Conservation (phyloP, 2,113 vertebrate genomes). For the Orcinus orca region DNA sequence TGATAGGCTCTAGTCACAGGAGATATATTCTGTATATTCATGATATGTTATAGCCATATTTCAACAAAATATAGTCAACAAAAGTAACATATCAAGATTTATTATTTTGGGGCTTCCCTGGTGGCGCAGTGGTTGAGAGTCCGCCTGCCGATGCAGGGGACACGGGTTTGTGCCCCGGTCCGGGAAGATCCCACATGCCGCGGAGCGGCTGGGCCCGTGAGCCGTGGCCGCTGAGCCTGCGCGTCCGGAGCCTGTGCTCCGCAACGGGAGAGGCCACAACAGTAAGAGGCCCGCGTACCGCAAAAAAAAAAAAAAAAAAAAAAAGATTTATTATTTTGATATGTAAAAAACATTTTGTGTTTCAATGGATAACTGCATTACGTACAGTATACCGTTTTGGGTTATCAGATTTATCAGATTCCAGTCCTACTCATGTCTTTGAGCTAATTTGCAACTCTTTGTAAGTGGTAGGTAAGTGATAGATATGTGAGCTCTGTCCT, state of each 20-base stretch:
- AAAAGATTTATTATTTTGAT: not conserved
- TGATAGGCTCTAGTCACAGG: not conserved
- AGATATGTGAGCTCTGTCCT: not conserved
- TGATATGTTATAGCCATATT: not conserved
- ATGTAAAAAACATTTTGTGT: not conserved
- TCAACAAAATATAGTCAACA: not conserved
- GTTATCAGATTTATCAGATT: not conserved
- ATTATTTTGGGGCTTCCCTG: not conserved
- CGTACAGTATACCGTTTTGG: not conserved
- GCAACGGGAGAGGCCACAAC: too few species aligned
- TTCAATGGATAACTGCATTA: not conserved
- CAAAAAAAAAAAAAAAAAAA: too few species aligned
- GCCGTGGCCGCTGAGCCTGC: too few species aligned
- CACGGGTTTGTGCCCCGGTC: too few species aligned
- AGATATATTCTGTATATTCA: not conserved
- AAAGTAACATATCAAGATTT: not conserved
- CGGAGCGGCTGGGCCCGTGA: too few species aligned
- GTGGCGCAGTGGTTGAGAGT: too few species aligned
- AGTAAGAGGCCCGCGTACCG: too few species aligned
- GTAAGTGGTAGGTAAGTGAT: not conserved
- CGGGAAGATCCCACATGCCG: too few species aligned
- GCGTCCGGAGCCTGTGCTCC: too few species aligned
- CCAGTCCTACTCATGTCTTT: not conserved
- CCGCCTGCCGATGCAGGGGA: too few species aligned
- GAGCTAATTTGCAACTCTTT: not conserved